phyloP scores from a whole-genome alignment of 2,888 invertebrate species.

The Orgyia antiqua region DNA sequence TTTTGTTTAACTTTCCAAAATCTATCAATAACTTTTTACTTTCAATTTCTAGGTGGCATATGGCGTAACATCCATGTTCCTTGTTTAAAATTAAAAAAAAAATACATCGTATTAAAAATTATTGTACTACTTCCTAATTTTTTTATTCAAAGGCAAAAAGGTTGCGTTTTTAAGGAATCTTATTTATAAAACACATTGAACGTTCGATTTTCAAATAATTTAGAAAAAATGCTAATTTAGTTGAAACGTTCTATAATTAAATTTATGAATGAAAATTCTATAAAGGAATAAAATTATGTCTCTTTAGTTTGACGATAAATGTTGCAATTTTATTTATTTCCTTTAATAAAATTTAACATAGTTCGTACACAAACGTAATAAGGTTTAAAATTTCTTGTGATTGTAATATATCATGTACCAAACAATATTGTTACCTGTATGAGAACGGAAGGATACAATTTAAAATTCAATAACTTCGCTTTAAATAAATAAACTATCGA shows the following conservation, averaged over 20 bases:
- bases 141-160: neutral
- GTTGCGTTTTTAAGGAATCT: slow-evolving; percentile 3
- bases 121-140: neutral
- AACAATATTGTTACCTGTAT: slow-evolving; percentile 9
- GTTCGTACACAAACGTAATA: slow-evolving; percentile 3
- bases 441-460: slow-evolving; percentile 43
- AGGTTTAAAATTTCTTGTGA: slow-evolving; percentile 4
- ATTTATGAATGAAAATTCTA: no score
- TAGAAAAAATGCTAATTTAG: no score
- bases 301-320: no score
- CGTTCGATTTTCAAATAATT: no score
- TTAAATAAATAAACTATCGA: slow-evolving; percentile 59
- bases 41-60: slow-evolving; percentile 26
- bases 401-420: neutral
- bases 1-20: no score
- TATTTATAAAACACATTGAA: no score
- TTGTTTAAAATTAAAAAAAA: slow-evolving; percentile 1
- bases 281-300: no score
- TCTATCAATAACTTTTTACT: slow-evolving; percentile 13
- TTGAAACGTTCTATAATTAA: no score
- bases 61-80: slow-evolving; percentile 14
- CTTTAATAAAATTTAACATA: neutral
- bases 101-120: no score
- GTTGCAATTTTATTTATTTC: neutral
- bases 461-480: slow-evolving; percentile 56